These are phyloP conservation scores for Propithecus coquereli DNA, from an alignment of 2,113 vertebrate genomes.

Conservation along the genomic window DNA sequence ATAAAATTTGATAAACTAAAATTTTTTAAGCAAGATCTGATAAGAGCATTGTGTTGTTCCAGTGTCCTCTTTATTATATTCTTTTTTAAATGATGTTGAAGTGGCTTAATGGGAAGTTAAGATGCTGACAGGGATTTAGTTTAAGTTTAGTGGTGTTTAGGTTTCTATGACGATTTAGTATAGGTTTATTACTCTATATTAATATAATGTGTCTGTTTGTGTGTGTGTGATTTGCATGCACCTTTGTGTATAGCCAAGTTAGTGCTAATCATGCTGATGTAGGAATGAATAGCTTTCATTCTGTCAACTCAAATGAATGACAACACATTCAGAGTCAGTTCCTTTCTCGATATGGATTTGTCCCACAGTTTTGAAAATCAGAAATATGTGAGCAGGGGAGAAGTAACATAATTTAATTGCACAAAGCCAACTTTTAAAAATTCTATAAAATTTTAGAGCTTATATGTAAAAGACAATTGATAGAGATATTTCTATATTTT, in stretches of 20 bases:
- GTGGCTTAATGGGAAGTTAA: background rate
- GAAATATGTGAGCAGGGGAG: background rate
- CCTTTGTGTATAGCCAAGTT: background rate
- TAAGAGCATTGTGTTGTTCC: background rate
- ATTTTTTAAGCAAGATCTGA: background rate
- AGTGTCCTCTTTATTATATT: background rate
- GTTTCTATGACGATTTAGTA: background rate
- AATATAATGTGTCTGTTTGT: too few relatives aligned
- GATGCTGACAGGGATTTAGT: background rate
- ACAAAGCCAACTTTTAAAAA: background rate
- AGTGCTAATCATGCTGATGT: fast-evolving
- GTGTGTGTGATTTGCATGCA: background rate
- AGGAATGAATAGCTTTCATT: background rate
- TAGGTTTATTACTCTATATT: background rate
- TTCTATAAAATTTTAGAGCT: background rate
- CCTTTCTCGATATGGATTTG: background rate
- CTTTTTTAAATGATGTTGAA: background rate
- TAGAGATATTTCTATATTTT: background rate
- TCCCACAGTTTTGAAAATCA: background rate
- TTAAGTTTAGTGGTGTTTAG: background rate
- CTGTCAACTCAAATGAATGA: background rate
- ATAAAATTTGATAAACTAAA: background rate
- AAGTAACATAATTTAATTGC: background rate
- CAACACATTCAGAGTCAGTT: background rate
- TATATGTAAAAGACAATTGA: background rate